phyloP scores from a whole-genome alignment of 92 coral and sea anemone genomes.

The Zoanthus sansibaricus region DNA sequence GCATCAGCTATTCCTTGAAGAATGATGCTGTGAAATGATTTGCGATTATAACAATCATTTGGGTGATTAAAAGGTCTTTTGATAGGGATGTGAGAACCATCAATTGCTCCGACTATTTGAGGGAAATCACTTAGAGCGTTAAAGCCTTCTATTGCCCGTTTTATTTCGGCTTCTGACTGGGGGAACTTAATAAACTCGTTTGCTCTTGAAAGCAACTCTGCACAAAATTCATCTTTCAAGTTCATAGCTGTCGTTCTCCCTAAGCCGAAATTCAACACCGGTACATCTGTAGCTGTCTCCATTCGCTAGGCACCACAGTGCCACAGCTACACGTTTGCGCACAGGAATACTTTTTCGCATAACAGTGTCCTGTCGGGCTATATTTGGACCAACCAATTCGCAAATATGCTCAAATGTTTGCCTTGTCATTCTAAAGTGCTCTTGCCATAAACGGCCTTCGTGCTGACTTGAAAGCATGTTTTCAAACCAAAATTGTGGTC shows the following conservation, averaged over 20 bases:
- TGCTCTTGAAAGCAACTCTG: constrained; percentile 53
- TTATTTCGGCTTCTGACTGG: constrained; percentile 57
- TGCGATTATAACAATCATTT: constrained; percentile 60
- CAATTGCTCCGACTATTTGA: constrained; percentile 69
- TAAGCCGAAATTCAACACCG: constrained; percentile 52
- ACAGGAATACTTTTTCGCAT: constrained; percentile 55
- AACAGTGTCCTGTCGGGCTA: constrained; percentile 52
- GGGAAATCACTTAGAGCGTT: constrained; percentile 58
- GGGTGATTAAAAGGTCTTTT: constrained; percentile 48
- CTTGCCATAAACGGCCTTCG: constrained; percentile 60
- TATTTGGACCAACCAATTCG: constrained; percentile 52
- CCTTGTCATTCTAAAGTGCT: constrained; percentile 62
- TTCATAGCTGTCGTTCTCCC: constrained; percentile 67
- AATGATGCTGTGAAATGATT: constrained; percentile 58
- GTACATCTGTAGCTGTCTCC: constrained; percentile 54
- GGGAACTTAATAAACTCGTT: constrained; percentile 61
- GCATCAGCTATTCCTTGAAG: constrained; percentile 72
- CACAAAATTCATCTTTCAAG: constrained; percentile 62
- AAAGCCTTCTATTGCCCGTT: constrained; percentile 59
- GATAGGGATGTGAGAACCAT: constrained; percentile 69
- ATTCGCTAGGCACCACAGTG: constrained; percentile 60
- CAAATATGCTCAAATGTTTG: constrained; percentile 56
- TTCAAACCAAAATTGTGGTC: constrained; percentile 20
- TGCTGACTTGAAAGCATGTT: constrained; percentile 5
- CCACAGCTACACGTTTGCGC: constrained; percentile 60